Conservation (phyloP, 2,113 vertebrate species). For the Falcunculus frontatus region DNA sequence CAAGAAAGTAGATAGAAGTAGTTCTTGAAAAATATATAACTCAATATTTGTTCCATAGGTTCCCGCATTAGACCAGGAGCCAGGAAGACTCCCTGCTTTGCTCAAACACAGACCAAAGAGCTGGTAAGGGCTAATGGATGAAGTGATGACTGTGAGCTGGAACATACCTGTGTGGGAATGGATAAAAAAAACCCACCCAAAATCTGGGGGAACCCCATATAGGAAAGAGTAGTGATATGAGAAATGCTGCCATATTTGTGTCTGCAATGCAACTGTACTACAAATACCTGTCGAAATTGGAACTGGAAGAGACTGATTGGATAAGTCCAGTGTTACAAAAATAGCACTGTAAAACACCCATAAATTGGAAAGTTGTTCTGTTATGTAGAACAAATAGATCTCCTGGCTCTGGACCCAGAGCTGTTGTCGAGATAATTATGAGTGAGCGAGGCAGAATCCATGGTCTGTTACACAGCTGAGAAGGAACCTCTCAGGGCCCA, state of each 20-base stretch:
- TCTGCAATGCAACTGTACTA: background rate
- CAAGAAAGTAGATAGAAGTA: background rate
- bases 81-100: background rate
- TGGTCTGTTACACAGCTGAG: background rate
- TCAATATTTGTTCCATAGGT: background rate
- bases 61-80: background rate
- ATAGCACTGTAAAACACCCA: background rate
- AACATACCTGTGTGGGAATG: background rate
- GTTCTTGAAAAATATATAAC: background rate
- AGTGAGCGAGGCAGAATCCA: background rate
- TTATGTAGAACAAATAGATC: background rate
- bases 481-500: background rate
- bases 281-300: background rate
- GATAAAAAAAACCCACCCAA: background rate
- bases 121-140: no score
- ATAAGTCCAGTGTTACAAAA: background rate
- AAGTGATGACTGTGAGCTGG: background rate
- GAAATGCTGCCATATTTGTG: background rate
- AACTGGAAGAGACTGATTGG: background rate
- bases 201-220: background rate
- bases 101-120: background rate
- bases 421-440: background rate
- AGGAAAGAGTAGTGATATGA: background rate
- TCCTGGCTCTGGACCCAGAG: background rate
- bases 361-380: background rate